Base-by-base conservation (phyloP, 2,888 invertebrate species). In the Rapana venosa region DNA sequence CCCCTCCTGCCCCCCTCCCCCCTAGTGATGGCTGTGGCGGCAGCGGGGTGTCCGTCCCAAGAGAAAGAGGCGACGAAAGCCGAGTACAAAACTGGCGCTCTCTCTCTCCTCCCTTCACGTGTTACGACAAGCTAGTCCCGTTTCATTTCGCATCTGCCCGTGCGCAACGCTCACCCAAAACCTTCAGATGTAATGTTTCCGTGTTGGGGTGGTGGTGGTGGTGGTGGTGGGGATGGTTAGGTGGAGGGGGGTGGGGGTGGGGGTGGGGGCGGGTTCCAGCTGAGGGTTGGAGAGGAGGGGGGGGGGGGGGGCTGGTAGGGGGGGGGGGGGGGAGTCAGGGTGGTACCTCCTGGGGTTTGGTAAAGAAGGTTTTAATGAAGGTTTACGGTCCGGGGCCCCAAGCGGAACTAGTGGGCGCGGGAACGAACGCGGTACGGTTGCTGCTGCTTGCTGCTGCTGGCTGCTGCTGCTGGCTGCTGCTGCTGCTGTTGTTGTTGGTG, bases 311-410 rank as follows among this genome's bases (percentile, higher is more conserved):
- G 30, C n/a, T n/a, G 74, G 74, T 13, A 32, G 77, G 58, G 83
- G 26, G 83, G 36, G 35, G 20, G 83, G 17, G 47, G 47, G 47
- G 47, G 47, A 47, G 8, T 47, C 47, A 86, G 35, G 58, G 32
- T 26, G 20, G 30, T 47, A 56, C 56, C 77, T 36, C 87, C 87
- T 30, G 66, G 47, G 87, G 87, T 5, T 15, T 15, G 87, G 22
- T 66, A 77, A 30, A 56, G 87, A 87, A 35, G 30, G 61, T 87
- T 87, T 87, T 87, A 87, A 87, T 77, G 87, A 87, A 87, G 77
- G 30, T 87, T 56, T 77, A 77, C 66, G 74, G 32, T 22, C 70
- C 81, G 36, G 81, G 15, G 20, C 81, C 11, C 26, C 47, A 22
- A 4, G 77, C 77, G 35, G n/a, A 74, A 74, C 74, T n/a, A 4